Conservation (phyloP, 2,113 vertebrate species). For the Scortum barcoo region DNA sequence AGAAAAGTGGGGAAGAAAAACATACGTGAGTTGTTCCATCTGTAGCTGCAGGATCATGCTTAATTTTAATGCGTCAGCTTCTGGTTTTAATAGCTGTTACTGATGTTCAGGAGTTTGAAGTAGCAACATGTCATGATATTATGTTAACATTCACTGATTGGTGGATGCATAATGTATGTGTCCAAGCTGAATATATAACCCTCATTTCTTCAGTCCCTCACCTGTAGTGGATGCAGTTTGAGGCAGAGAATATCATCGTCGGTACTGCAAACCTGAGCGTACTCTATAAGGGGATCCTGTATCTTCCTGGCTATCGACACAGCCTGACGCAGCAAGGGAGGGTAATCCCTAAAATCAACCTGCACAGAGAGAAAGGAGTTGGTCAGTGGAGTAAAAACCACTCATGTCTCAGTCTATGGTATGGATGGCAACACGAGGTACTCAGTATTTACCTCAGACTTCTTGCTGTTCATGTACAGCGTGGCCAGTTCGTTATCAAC, state of each 20-base stretch:
- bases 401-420: not conserved
- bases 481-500: constrained; percentile 95
- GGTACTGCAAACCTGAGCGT: constrained; percentile 96
- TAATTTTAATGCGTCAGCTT: not conserved
- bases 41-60: not conserved
- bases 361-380: constrained; percentile 30
- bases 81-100: not conserved
- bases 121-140: no score
- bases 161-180: not conserved
- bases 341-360: constrained; percentile 89
- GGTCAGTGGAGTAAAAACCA: not conserved
- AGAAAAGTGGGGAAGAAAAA: not conserved
- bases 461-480: constrained; percentile 99
- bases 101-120: not conserved
- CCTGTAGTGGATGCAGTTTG: constrained; percentile 97
- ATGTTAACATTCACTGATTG: not conserved
- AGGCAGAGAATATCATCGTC: constrained; percentile 98
- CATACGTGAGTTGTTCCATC: not conserved
- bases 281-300: constrained; percentile 97
- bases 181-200: not conserved
- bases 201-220: constrained; percentile 61
- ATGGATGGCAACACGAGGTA: no score
- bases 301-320: constrained; percentile 96
- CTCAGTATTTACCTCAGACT: constrained; percentile 90
- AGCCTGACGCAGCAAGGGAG: constrained; percentile 94